Evolutionary conservation across 2,113 vertebrate species (phyloP).

Genomic region (Bubalus kerabau): DNA sequence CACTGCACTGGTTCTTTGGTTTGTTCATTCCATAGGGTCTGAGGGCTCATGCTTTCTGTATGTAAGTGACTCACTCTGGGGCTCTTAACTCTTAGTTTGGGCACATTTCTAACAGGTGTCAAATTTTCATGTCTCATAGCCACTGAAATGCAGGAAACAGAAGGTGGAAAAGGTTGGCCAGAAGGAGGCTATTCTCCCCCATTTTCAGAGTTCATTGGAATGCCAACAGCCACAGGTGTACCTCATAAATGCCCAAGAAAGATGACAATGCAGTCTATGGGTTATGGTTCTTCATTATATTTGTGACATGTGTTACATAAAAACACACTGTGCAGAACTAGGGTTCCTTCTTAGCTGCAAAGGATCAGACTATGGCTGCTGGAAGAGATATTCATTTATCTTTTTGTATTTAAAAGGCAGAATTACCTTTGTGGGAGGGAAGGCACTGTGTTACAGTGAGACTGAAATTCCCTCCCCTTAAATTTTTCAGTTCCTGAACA

Average conservation of each 20-base stretch:
- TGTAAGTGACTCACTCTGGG: not conserved
- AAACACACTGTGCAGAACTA: not conserved
- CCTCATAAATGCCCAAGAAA: not conserved
- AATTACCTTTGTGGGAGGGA: constrained; percentile 1
- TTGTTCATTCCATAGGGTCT: not conserved
- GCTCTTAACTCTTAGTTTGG: not conserved
- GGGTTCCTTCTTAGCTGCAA: not conserved
- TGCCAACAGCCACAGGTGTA: not conserved
- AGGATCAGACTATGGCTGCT: not conserved
- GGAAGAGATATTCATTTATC: constrained; percentile 31
- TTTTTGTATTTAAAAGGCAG: constrained; percentile 11
- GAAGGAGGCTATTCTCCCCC: not conserved
- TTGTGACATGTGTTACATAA: not conserved
- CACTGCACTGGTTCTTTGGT: not conserved
- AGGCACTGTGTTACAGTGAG: not conserved
- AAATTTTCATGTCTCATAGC: not conserved
- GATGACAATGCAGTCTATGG: not conserved
- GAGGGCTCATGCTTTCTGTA: not conserved
- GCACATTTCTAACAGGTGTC: not conserved
- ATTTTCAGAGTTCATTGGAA: not conserved
- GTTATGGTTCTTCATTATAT: not conserved
- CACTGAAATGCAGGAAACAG: not conserved
- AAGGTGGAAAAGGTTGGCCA: not conserved
- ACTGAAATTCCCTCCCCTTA: not conserved
- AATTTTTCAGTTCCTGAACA: not conserved